Conservation (phyloP, 2,113 vertebrate species). For the Peromyscus leucopus region DNA sequence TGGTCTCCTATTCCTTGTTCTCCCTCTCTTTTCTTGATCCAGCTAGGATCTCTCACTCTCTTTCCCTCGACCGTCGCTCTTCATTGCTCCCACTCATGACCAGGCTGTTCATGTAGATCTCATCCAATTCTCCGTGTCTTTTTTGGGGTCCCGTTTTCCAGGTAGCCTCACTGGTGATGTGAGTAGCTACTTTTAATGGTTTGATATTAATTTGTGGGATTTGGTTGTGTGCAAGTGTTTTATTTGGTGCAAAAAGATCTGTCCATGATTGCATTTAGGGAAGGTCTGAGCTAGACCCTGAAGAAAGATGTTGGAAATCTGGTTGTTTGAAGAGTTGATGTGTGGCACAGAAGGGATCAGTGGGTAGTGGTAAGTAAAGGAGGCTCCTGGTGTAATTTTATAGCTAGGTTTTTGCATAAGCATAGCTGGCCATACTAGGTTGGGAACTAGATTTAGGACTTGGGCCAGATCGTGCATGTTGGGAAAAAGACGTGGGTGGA, state of each 20-base stretch:
- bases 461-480: not conserved
- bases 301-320: not conserved
- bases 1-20: too few relatives aligned
- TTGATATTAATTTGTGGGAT: not conserved
- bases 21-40: too few relatives aligned
- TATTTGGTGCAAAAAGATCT: not conserved
- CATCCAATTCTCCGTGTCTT: too few relatives aligned
- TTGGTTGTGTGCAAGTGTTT: not conserved
- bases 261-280: not conserved
- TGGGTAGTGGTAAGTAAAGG: not conserved
- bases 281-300: not conserved
- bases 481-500: not conserved
- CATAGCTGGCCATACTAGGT: not conserved
- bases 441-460: not conserved
- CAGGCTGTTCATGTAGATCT: too few relatives aligned
- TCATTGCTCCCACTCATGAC: too few relatives aligned
- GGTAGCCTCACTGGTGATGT: too few relatives aligned
- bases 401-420: not conserved
- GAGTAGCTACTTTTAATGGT: too few relatives aligned
- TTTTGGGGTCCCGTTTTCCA: too few relatives aligned
- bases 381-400: not conserved
- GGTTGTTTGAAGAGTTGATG: not conserved
- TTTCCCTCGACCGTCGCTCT: too few relatives aligned
- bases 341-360: not conserved
- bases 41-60: too few relatives aligned